phyloP scores from a whole-genome alignment of 2,113 vertebrate genomes.

The Eulemur rufifrons region DNA sequence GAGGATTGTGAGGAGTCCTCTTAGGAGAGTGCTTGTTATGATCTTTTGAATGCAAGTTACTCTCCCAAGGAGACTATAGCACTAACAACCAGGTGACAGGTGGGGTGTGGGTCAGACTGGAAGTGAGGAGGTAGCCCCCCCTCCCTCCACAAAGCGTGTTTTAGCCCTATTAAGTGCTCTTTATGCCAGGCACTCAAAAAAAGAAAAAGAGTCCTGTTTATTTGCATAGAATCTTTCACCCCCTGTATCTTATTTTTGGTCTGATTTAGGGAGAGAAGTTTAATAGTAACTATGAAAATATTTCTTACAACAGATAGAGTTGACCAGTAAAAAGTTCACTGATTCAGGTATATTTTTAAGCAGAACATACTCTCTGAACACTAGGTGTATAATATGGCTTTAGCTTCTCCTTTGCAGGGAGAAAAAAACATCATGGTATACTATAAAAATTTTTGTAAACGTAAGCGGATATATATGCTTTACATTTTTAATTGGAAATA shows the following conservation, averaged over 20 bases:
- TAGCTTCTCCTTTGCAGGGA: neutral
- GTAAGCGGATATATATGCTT: neutral
- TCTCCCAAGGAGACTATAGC: neutral
- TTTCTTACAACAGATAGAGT: neutral
- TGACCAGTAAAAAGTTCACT: neutral
- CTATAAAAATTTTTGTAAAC: neutral
- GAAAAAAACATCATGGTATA: neutral
- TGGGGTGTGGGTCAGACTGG: neutral
- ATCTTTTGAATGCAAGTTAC: neutral
- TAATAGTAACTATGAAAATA: slow-evolving; percentile 19
- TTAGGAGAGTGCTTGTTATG: neutral
- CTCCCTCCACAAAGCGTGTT: neutral
- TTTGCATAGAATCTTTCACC: neutral
- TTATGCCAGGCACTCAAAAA: neutral
- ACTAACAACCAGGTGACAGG: neutral
- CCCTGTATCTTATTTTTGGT: neutral
- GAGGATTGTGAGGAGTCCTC: neutral
- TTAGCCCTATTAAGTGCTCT: neutral
- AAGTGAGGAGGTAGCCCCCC: neutral
- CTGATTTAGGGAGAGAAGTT: neutral
- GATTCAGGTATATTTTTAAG: neutral
- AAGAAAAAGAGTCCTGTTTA: neutral
- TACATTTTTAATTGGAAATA: neutral
- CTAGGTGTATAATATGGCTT: neutral
- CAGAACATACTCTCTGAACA: neutral